Evolutionary conservation across 2,797 vertebrate genomes (phyloP).

Genomic region (Epinephelus coioides): DNA sequence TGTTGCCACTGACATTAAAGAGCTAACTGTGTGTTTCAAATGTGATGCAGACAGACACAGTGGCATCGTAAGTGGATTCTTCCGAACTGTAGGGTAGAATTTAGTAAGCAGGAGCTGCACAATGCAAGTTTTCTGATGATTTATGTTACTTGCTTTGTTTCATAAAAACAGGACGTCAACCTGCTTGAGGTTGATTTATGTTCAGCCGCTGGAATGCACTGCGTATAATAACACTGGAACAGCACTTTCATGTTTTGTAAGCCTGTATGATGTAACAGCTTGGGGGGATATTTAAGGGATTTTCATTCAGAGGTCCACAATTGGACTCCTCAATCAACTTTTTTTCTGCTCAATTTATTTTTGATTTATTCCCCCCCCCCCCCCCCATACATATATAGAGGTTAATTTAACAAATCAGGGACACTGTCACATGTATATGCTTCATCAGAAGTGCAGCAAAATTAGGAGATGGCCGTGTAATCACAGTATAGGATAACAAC

Average conservation of each 20-base stretch:
- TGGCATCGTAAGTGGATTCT: conserved; percentile 55
- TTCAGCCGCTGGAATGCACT: conserved; percentile 48
- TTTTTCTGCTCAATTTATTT: conserved; percentile 12
- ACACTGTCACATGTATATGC: not conserved
- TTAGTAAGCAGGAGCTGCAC: conserved; percentile 36
- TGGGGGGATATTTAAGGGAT: not conserved
- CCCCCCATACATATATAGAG: not conserved
- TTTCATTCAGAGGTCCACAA: not conserved
- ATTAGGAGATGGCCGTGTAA: not conserved
- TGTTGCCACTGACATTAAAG: conserved; percentile 67
- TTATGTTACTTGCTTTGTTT: conserved; percentile 61
- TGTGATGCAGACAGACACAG: conserved; percentile 29
- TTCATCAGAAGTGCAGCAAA: not conserved
- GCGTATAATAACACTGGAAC: conserved; percentile 32
- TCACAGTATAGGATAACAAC: not conserved
- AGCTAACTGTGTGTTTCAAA: conserved; percentile 36
- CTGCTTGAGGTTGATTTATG: conserved; percentile 63
- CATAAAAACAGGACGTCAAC: conserved; percentile 47
- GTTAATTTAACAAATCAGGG: not conserved
- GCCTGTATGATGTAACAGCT: conserved; percentile 4
- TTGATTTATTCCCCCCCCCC: conserved; percentile 2
- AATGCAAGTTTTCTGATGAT: conserved; percentile 55
- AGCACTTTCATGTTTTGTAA: conserved; percentile 18
- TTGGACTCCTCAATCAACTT: conserved; percentile 16
- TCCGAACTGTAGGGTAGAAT: conserved; percentile 52